These are phyloP conservation scores for Eptatretus atami DNA, from an alignment of 2,797 vertebrate species.

Conservation along the genomic window DNA sequence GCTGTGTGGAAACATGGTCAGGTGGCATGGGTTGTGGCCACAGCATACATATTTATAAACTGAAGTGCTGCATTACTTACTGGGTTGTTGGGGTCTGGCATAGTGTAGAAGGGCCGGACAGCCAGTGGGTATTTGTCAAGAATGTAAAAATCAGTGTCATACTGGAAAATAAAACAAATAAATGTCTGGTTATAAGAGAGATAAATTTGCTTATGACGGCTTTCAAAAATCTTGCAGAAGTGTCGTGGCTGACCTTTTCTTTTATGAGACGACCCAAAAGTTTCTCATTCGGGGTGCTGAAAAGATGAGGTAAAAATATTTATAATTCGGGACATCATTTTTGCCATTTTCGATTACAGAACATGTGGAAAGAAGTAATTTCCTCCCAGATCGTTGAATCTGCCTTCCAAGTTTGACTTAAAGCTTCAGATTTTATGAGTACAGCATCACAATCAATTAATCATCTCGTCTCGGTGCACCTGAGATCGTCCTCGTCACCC, in stretches of 20 bases:
- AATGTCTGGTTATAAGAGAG: conserved; percentile 10
- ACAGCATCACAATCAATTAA: neutral
- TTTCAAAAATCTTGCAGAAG: conserved; percentile 5
- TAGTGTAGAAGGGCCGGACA: conserved; percentile 92
- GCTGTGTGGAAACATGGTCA: neutral
- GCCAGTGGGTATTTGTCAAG: conserved; percentile 92
- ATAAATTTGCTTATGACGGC: neutral
- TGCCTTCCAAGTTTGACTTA: neutral
- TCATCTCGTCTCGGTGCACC: conserved; percentile 17
- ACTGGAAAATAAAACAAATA: conserved; percentile 20
- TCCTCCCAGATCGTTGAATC: neutral
- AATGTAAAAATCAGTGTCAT: conserved; percentile 93
- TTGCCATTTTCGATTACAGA: no score
- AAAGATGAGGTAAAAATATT: conserved; percentile 10
- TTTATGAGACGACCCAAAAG: conserved; percentile 79
- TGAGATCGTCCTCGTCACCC: conserved; percentile 87
- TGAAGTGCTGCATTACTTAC: conserved; percentile 21
- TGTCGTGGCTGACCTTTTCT: conserved; percentile 40
- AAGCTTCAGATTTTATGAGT: neutral
- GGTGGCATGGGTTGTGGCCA: no score
- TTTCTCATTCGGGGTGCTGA: conserved; percentile 82
- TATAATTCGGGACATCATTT: no score
- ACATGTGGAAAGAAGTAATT: neutral
- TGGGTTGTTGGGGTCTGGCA: conserved; percentile 58
- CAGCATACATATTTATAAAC: neutral